Evolutionary conservation across 2,888 invertebrate species (phyloP).

Genomic region (Calameuta pallipes): DNA sequence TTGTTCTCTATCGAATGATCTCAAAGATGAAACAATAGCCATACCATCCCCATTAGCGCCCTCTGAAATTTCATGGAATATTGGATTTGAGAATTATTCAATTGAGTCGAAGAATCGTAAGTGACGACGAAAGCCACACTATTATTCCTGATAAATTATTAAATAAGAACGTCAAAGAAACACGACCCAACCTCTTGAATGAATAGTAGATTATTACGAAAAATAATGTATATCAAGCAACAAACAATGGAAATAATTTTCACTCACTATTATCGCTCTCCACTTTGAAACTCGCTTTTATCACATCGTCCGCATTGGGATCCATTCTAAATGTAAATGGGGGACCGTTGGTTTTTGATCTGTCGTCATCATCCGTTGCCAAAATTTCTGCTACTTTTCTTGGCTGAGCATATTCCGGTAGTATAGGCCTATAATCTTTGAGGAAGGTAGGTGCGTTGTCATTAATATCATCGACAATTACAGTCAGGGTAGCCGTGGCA

Average conservation of each 20-base stretch:
- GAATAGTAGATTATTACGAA: background rate
- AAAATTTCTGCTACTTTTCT: constrained; percentile 92
- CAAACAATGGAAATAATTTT: background rate
- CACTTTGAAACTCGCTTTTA: constrained; percentile 93
- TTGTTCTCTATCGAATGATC: constrained; percentile 94
- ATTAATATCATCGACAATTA: constrained; percentile 95
- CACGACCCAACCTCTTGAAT: background rate
- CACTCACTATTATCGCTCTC: constrained; percentile 93
- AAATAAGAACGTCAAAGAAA: background rate
- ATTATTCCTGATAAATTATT: background rate
- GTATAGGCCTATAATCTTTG: constrained; percentile 90
- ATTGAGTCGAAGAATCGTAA: background rate
- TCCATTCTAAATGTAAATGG: constrained; percentile 96
- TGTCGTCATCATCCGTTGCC: constrained; percentile 93
- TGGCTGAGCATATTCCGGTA: constrained; percentile 93
- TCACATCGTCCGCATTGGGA: constrained; percentile 93
- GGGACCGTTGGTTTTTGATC: constrained; percentile 94
- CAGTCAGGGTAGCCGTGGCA: constrained; percentile 92
- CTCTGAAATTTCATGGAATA: constrained; percentile 69
- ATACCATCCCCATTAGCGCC: constrained; percentile 98
- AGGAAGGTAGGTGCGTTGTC: constrained; percentile 95
- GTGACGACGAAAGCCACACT: background rate
- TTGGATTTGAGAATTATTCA: background rate
- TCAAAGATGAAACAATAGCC: constrained; percentile 94
- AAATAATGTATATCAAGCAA: background rate